Percentiles rank a stretch among this genome's conserved stretches.
Conservation (phyloP, 1,140 invertebrate genomes). For the Bombus confusus region DNA sequence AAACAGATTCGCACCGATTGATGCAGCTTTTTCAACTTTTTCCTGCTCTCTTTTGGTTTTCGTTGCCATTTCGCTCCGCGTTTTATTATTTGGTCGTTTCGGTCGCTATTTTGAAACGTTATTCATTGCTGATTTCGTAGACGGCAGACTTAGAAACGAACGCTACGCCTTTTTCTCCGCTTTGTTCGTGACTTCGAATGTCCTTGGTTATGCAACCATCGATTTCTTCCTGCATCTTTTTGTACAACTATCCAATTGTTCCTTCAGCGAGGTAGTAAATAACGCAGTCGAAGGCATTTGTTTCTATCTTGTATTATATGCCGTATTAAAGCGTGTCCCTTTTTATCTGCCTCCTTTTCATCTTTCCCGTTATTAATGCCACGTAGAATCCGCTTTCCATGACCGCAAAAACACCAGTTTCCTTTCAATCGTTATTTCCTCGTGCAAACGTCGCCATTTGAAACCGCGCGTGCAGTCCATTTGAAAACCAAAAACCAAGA, state of each 20-base stretch:
- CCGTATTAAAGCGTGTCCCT: neutral
- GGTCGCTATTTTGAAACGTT: neutral
- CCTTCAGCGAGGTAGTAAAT: neutral
- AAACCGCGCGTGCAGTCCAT: neutral
- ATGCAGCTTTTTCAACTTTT: neutral
- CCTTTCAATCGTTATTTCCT: neutral
- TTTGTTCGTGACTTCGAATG: neutral
- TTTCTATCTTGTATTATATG: neutral
- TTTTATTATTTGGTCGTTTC: neutral
- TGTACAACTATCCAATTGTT: neutral
- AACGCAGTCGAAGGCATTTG: neutral
- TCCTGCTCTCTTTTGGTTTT: neutral
- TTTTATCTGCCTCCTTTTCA: neutral
- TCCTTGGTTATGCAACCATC: conserved; percentile 23
- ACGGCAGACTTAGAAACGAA: neutral
- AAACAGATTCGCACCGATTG: neutral
- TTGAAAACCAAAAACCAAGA: neutral
- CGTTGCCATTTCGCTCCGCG: neutral
- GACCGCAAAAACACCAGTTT: neutral
- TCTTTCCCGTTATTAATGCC: neutral
- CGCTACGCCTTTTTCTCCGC: neutral
- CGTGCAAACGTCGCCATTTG: too few species aligned
- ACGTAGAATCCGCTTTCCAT: neutral
- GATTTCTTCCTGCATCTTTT: neutral
- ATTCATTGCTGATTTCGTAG: neutral